Percentiles rank a stretch among this genome's conserved stretches.
These are phyloP conservation scores for Cyprinodon variegatus DNA, from an alignment of 2,113 vertebrate species.

Conservation along the genomic window DNA sequence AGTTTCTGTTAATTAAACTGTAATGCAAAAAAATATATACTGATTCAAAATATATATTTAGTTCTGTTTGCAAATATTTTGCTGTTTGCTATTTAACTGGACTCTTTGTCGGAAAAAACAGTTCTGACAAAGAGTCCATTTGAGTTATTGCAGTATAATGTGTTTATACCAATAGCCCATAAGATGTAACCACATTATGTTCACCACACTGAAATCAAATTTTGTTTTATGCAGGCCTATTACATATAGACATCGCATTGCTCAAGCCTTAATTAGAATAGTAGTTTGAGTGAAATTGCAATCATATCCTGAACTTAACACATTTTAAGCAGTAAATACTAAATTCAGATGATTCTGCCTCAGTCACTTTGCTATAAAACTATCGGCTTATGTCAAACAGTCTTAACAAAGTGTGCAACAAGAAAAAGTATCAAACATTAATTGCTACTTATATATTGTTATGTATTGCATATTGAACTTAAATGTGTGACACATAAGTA, in stretches of 20 bases:
- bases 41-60: too few relatives aligned
- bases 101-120: slow-evolving; percentile 2
- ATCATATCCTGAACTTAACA: slow-evolving; percentile 64
- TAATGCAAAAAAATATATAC: background rate
- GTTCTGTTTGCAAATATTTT: slow-evolving; percentile 44
- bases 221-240: background rate
- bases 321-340: background rate
- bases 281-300: slow-evolving; percentile 23
- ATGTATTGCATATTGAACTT: slow-evolving; percentile 73
- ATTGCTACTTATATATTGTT: slow-evolving; percentile 38
- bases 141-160: slow-evolving; percentile 24
- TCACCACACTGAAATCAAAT: slow-evolving; percentile 8
- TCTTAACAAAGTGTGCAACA: slow-evolving; percentile 30
- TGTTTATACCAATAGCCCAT: slow-evolving; percentile 7
- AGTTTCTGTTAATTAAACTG: background rate
- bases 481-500: slow-evolving; percentile 26
- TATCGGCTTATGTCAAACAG: background rate
- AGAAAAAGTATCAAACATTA: slow-evolving; percentile 28
- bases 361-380: too few relatives aligned
- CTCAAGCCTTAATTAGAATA: slow-evolving; percentile 22
- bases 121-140: background rate
- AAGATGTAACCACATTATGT: slow-evolving; percentile 3
- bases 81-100: background rate
- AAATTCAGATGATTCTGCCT: background rate
- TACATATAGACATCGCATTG: slow-evolving; percentile 8